phyloP scores from a whole-genome alignment of 2,113 vertebrate genomes.

The Thermophis baileyi region DNA sequence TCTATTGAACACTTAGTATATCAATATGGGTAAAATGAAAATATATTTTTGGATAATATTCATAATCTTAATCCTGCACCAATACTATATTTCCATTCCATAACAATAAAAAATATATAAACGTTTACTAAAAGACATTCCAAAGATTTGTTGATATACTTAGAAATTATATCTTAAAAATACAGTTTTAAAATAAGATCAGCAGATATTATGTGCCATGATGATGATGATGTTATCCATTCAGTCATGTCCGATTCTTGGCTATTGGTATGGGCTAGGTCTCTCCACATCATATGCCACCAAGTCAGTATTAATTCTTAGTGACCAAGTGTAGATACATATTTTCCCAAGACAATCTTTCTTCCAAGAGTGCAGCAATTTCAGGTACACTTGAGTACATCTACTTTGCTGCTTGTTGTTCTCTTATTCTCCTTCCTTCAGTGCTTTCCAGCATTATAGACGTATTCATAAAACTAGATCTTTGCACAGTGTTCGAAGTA shows the following conservation, averaged over 20 bases:
- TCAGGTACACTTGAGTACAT: background rate
- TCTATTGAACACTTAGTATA: background rate
- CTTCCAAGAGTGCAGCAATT: background rate
- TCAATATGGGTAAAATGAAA: background rate
- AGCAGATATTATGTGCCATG: background rate
- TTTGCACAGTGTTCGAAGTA: background rate
- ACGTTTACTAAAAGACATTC: background rate
- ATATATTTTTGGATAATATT: background rate
- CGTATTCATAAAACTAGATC: background rate
- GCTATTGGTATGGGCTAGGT: background rate
- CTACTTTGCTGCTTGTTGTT: background rate
- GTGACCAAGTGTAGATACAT: background rate
- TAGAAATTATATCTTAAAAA: background rate
- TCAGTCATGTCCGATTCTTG: background rate
- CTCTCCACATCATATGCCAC: background rate
- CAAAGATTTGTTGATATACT: background rate
- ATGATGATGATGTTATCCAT: background rate
- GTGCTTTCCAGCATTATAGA: background rate
- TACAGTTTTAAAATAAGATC: background rate
- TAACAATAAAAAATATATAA: background rate
- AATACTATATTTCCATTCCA: background rate
- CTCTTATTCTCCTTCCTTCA: background rate
- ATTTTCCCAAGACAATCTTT: background rate
- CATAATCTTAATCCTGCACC: background rate
- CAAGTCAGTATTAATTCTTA: background rate